phyloP scores from a whole-genome alignment of 2,797 vertebrate genomes.

The Pseudomugil gertrudae region DNA sequence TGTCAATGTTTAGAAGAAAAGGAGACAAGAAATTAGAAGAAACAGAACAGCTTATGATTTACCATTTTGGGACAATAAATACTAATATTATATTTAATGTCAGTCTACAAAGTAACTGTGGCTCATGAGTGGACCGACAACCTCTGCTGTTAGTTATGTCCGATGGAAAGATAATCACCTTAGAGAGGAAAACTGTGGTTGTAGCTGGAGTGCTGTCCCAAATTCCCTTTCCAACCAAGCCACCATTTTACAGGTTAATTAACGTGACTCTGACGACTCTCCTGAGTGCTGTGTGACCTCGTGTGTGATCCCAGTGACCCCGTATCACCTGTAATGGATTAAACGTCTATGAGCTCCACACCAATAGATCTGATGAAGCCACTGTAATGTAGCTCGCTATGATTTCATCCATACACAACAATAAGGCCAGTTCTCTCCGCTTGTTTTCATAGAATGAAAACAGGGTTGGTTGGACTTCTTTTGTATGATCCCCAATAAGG shows the following conservation, averaged over 20 bases:
- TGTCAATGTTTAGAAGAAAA: background rate
- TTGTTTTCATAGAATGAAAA: slow-evolving; percentile 29
- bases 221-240: slow-evolving; percentile 42
- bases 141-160: background rate
- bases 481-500: slow-evolving; percentile 47
- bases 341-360: slow-evolving; percentile 24
- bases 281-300: slow-evolving; percentile 39
- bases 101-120: background rate
- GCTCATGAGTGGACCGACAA: background rate
- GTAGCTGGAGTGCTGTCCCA: slow-evolving; percentile 22
- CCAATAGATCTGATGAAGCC: background rate
- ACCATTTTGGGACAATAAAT: background rate
- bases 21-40: background rate
- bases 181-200: slow-evolving; percentile 12
- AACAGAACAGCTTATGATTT: background rate
- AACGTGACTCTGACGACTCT: slow-evolving; percentile 50
- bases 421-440: slow-evolving; percentile 14
- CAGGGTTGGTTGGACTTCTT: slow-evolving; percentile 35
- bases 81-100: background rate
- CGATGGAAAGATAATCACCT: slow-evolving; percentile 13
- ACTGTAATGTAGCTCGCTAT: background rate
- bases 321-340: slow-evolving; percentile 41
- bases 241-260: slow-evolving; percentile 58
- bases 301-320: slow-evolving; percentile 28
- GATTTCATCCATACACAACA: slow-evolving; percentile 8